A percentile compares a stretch with the other conserved stretches of the same genome.
These are phyloP conservation scores for Pangasianodon hypophthalmus DNA, from an alignment of 2,113 vertebrate genomes.

Conservation along the genomic window DNA sequence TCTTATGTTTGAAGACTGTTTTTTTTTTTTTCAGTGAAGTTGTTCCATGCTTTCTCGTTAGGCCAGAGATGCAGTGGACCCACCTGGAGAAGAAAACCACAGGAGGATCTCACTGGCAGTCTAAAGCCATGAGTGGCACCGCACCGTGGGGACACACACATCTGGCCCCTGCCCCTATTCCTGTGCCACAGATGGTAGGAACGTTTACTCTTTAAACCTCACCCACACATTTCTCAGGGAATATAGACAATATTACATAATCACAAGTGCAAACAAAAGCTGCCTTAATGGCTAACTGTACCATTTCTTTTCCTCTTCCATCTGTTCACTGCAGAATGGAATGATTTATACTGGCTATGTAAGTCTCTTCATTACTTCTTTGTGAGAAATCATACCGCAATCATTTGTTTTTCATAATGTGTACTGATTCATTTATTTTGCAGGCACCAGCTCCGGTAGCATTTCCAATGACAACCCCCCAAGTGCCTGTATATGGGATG, in stretches of 20 bases:
- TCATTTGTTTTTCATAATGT: neutral
- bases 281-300: conserved; percentile 3
- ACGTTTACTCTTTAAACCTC: conserved; percentile 20
- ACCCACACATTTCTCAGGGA: neutral
- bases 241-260: neutral
- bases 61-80: conserved; percentile 84
- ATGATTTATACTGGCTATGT: conserved; percentile 88
- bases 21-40: neutral
- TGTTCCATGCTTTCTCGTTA: conserved; percentile 51
- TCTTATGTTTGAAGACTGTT: neutral
- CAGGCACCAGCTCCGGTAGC: conserved; percentile 83
- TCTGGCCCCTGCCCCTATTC: conserved; percentile 77
- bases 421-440: conserved; percentile 16
- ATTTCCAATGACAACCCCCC: conserved; percentile 85
- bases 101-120: conserved; percentile 85
- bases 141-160: conserved; percentile 82
- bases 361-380: conserved; percentile 64
- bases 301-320: conserved; percentile 60
- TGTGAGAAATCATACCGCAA: neutral
- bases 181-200: conserved; percentile 84
- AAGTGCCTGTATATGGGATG: conserved; percentile 94
- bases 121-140: conserved; percentile 82
- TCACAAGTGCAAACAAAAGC: neutral
- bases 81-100: conserved; percentile 85
- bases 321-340: conserved; percentile 77